Evolutionary conservation across 2,113 vertebrate genomes (phyloP), one percentile per base, ranked within the genome.

Genomic region (Leiothrix lutea): DNA sequence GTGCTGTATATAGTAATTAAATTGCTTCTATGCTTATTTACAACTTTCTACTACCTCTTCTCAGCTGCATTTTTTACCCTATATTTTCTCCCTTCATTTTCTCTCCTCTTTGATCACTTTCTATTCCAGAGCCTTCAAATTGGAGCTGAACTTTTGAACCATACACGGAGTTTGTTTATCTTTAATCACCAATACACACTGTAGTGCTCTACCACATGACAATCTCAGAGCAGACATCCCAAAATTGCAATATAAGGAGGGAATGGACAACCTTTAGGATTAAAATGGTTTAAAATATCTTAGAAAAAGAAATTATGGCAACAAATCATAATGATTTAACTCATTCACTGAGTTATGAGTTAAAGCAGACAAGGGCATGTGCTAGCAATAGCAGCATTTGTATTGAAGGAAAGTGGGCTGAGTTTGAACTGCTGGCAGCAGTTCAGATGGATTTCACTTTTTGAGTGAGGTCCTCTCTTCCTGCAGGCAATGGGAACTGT

Each of bases 1-100:
- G 47, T 92, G 50, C 89, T 92, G 40, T 88, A 87, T 92, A 81
- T 83, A 88, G 90, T 90, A 95, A 95, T 96, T 88, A 86, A 91
- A 94, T 92, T 58, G 81, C 71, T 66, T 86, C 85, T 58, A 5
- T 82, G 78, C 67, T 93, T 86, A 77, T 94, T 90, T 95, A 73
- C 74, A 94, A 57, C 62, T 81, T 92, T 89, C 51, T 88, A 28
- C 77, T 88, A 70, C 66, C 71, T 85, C 54, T 51, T 73, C 62
- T 78, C 53, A 72, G 22, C 23, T 75, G 51, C 72, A 81, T 81
- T 94, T 96, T 96, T 96, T 82, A 81, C 84, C 44, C 44, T 80
- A 3, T 92, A 56, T 83, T 94, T 58, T 51, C 26, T 29, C 20
- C 14, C 14, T 53, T 91, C 66, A 38, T 87, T 50, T 50, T 3